These are phyloP conservation scores for Noctua janthina DNA, from an alignment of 2,888 invertebrate species.

Conservation along the genomic window DNA sequence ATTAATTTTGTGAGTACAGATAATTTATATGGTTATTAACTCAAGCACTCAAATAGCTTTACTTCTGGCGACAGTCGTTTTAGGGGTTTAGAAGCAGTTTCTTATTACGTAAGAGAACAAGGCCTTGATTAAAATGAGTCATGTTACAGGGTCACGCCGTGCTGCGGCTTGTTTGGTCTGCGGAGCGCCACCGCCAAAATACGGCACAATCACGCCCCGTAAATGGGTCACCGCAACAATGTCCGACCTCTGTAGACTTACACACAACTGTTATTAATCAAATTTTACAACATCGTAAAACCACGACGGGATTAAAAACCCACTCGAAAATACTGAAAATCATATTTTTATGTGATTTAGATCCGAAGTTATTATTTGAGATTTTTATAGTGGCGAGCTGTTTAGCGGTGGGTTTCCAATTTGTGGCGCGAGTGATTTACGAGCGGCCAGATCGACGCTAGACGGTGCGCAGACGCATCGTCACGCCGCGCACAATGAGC, in stretches of 20 bases:
- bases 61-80: constrained; percentile 29
- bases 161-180: constrained; percentile 84
- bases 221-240: constrained; percentile 88
- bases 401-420: constrained; percentile 86
- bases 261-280: constrained; percentile 87
- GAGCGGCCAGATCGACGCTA: constrained; percentile 76
- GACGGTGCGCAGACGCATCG: constrained; percentile 82
- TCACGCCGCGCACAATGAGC: constrained; percentile 69
- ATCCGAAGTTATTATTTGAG: constrained; percentile 87
- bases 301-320: constrained; percentile 85
- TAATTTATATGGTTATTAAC: constrained; percentile 54
- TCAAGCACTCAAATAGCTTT: constrained; percentile 41
- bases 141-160: constrained; percentile 67
- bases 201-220: constrained; percentile 74
- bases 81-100: constrained; percentile 19
- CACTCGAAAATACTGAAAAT: constrained; percentile 85
- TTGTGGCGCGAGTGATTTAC: constrained; percentile 86
- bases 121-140: constrained; percentile 76
- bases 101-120: constrained; percentile 48
- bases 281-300: constrained; percentile 88
- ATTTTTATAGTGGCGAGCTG: constrained; percentile 82
- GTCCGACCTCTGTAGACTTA: constrained; percentile 81
- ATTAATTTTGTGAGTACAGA: constrained; percentile 47
- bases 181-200: constrained; percentile 81
- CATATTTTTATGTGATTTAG: constrained; percentile 90